These are phyloP conservation scores for Neodiprion fabricii DNA, from an alignment of 1,140 invertebrate species.

Conservation along the genomic window DNA sequence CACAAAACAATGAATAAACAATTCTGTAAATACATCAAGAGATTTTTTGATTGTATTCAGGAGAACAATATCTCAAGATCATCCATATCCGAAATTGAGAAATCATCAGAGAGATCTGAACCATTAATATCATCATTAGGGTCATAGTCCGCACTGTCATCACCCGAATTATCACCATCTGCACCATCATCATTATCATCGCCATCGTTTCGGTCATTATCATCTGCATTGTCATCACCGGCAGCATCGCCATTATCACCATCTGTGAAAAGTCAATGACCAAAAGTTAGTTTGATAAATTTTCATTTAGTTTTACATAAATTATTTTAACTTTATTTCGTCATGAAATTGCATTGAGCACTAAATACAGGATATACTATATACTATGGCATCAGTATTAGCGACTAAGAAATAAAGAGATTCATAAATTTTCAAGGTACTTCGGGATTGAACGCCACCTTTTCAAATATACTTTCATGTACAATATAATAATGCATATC, in stretches of 20 bases:
- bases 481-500: constrained; percentile 41
- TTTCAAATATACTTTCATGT: constrained; percentile 1
- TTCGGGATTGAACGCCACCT: neutral
- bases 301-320: constrained; percentile 27
- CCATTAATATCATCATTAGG: constrained; percentile 27
- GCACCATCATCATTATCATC: constrained; percentile 56
- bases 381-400: neutral
- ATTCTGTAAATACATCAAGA: neutral
- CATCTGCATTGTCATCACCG: constrained; percentile 53
- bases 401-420: neutral
- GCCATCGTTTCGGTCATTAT: constrained; percentile 54
- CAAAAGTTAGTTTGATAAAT: constrained; percentile 18
- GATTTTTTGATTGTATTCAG: constrained; percentile 20
- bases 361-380: no score
- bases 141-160: constrained; percentile 45
- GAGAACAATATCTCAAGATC: constrained; percentile 45
- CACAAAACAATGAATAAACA: neutral
- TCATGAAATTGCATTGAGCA: no score
- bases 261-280: constrained; percentile 34
- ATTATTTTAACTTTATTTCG: neutral
- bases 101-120: constrained; percentile 39
- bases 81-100: constrained; percentile 43
- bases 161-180: constrained; percentile 52
- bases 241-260: constrained; percentile 49
- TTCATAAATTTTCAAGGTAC: constrained; percentile 6